Base-by-base conservation (phyloP, 2,113 vertebrate genomes). In the Hemiscyllium ocellatum region DNA sequence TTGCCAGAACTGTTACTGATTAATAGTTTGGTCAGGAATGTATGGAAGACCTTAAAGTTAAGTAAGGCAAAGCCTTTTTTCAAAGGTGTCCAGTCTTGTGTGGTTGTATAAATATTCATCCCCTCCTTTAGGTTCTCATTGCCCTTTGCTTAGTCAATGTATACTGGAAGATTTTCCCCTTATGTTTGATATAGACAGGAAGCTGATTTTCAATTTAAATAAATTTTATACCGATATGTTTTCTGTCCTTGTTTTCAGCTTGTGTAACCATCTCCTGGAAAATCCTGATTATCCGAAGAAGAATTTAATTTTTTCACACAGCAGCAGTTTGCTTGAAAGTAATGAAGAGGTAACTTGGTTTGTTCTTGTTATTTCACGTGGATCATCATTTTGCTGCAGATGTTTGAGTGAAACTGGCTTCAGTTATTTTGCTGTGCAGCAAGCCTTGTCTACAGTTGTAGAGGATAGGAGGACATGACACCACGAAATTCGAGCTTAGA, bases 181-280 rank as follows among this genome's bases (percentile, higher is more conserved):
- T 97, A 96, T 20, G 37, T 83, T 42, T 97, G 33, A 68, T 26
- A 65, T n/a, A 33, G 26, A 68, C 13, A 56, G 50, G 47, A 52
- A 89, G 86, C 24, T 89, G 50, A 47, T 87, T 90, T 50, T 52
- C 33, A 91, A 7, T 37, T 68, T 37, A 93, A 19, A 33, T 33
- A 90, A 89, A 61, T 61, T 90, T 26, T 68, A n/a, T 69, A 72
- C 26, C 42, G 17, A 76, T 68, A 76, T 22, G 26, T 52, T 0
- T 90, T 90, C 56, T 29, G 15, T 69, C 20, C 50, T n/a, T 95
- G 96, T 96, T 96, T 97, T 42, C 97, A 99, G 99, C 96, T 98
- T 99, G 97, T 99, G 99, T 97, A 99, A 99, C 98, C 97, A 99
- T 97, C 98, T 99, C 97, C 97, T 99, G 98, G 99, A 99, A 97